Conservation (phyloP, 2,797 vertebrate genomes). For the Benthosema pterotum region DNA sequence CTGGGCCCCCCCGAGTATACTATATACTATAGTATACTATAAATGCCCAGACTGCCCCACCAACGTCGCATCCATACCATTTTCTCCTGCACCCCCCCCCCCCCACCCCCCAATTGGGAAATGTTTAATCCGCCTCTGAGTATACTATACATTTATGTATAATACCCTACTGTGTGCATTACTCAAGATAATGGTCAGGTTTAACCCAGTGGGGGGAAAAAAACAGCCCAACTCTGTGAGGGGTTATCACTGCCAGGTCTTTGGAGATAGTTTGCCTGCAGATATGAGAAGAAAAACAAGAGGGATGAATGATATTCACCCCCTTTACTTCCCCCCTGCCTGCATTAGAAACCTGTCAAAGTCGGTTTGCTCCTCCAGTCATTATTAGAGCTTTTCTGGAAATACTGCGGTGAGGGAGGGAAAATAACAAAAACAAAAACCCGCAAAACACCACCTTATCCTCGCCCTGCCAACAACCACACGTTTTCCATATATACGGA, state of each 20-base stretch:
- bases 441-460: slow-evolving; percentile 43
- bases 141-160: too few relatives aligned
- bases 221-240: slow-evolving; percentile 22
- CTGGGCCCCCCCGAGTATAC: too few relatives aligned
- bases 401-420: slow-evolving; percentile 5
- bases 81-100: too few relatives aligned
- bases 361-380: slow-evolving; percentile 37
- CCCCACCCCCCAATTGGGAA: too few relatives aligned
- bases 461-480: slow-evolving; percentile 30
- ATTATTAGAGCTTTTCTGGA: slow-evolving; percentile 33
- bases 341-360: not conserved
- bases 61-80: too few relatives aligned
- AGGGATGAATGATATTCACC: slow-evolving; percentile 13
- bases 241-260: slow-evolving; percentile 26
- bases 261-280: slow-evolving; percentile 19
- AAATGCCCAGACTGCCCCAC: too few relatives aligned
- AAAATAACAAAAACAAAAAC: slow-evolving; percentile 16
- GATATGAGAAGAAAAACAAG: slow-evolving; percentile 6
- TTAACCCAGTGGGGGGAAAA: slow-evolving; percentile 48
- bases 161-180: slow-evolving; percentile 67
- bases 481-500: slow-evolving; percentile 15
- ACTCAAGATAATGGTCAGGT: slow-evolving; percentile 59
- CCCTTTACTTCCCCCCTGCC: slow-evolving; percentile 1
- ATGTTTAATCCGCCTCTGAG: too few relatives aligned
- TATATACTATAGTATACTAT: too few relatives aligned